These are phyloP conservation scores for Brienomyrus brachyistius DNA, from an alignment of 2,113 vertebrate genomes.

Conservation along the genomic window DNA sequence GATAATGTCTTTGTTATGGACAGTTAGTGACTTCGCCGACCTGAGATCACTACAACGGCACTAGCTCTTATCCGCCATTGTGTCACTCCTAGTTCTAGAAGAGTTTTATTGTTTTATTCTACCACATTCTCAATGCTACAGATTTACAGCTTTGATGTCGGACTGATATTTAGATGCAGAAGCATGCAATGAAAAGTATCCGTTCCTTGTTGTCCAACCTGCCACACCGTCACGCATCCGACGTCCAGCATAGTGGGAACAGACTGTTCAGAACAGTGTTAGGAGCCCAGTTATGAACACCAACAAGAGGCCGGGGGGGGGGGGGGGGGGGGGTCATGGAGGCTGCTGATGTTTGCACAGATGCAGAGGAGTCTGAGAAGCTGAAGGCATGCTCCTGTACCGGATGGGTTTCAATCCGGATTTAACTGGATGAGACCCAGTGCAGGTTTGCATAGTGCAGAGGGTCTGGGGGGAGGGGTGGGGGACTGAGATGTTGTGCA, in stretches of 20 bases:
- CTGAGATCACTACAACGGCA: not conserved
- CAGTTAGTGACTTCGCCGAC: not conserved
- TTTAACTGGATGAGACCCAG: not conserved
- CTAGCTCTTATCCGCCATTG: not conserved
- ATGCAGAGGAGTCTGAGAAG: not conserved
- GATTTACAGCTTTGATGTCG: conserved; percentile 19
- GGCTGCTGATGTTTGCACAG: conserved; percentile 13
- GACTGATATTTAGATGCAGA: not conserved
- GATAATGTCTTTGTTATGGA: not conserved
- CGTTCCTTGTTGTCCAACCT: not conserved
- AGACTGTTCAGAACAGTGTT: not conserved
- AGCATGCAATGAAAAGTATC: not conserved
- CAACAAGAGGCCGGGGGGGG: not conserved
- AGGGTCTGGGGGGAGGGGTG: not conserved
- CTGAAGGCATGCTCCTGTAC: not conserved
- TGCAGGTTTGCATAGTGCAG: not conserved
- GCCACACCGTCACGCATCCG: not conserved
- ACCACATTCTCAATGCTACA: not conserved
- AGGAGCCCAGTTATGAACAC: not conserved
- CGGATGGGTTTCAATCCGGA: not conserved
- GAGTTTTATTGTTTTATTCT: not conserved
- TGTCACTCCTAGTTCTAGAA: not conserved
- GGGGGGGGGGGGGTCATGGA: too few species aligned
- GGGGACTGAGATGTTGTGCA: not conserved
- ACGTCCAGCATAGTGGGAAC: not conserved